Evolutionary conservation across 64 coral and sea anemone species (phyloP).

Genomic region (Pocillopora verrucosa): DNA sequence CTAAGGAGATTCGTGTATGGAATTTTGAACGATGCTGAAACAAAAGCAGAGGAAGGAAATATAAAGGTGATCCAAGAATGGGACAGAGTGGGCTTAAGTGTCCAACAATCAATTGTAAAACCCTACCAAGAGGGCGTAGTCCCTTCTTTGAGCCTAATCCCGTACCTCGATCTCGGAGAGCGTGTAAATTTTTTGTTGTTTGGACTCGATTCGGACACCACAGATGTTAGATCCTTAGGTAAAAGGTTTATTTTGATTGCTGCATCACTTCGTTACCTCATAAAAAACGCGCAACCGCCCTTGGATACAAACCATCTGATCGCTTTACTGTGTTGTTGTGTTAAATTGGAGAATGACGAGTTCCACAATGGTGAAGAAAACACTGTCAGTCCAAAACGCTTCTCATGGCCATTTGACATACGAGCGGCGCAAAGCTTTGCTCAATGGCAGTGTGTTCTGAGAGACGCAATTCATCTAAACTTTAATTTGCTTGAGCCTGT

Average conservation of each 20-base stretch:
- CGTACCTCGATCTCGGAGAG: constrained; percentile 1
- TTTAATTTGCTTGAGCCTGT: constrained; percentile 49
- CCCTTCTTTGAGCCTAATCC: constrained; percentile 33
- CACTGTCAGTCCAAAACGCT: background rate
- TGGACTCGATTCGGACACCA: constrained; percentile 36
- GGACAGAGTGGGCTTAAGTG: constrained; percentile 38
- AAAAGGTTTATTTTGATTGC: constrained; percentile 39
- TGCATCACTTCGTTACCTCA: constrained; percentile 55
- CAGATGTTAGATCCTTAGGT: constrained; percentile 11
- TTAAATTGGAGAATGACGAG: background rate
- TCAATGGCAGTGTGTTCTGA: constrained; percentile 87
- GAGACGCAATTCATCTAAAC: constrained; percentile 61
- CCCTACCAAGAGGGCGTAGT: constrained; percentile 22
- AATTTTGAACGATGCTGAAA: constrained; percentile 34
- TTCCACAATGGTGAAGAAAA: background rate
- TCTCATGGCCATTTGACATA: background rate
- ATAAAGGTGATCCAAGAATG: constrained; percentile 38
- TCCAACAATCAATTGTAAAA: constrained; percentile 14
- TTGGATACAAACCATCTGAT: constrained; percentile 2
- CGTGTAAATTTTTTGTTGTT: constrained; percentile 22
- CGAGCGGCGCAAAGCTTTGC: constrained; percentile 74
- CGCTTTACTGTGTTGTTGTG: constrained; percentile 15
- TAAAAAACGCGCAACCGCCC: constrained; percentile 34
- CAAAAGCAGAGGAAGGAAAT: background rate
- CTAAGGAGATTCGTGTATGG: constrained; percentile 60